Percentiles rank a stretch among this genome's conserved stretches.
Conservation (phyloP, 2,797 vertebrate genomes). For the Poeciliopsis infans region DNA sequence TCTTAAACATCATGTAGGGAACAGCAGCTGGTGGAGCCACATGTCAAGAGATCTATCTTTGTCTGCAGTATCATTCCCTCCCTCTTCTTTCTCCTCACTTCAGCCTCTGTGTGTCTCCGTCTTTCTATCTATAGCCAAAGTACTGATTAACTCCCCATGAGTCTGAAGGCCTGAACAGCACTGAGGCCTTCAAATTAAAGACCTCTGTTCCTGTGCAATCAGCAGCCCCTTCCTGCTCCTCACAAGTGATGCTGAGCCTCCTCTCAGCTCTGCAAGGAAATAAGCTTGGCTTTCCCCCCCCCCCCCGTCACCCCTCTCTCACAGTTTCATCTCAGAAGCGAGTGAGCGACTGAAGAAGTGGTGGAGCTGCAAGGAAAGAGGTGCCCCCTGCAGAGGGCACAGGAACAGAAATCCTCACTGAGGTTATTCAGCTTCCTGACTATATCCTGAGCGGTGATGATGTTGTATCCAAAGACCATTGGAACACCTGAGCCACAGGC, state of each 20-base stretch:
- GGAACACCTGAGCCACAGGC: background rate
- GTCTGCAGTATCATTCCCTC: slow-evolving; percentile 15
- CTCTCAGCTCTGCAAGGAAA: slow-evolving; percentile 26
- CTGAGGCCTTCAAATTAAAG: slow-evolving; percentile 64
- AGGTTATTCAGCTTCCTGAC: slow-evolving; percentile 28
- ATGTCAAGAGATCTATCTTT: background rate
- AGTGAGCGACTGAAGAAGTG: slow-evolving; percentile 10
- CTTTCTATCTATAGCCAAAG: slow-evolving; percentile 64
- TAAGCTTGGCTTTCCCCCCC: background rate
- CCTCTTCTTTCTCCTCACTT: slow-evolving; percentile 24
- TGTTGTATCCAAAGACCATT: slow-evolving; percentile 2
- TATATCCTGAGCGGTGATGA: slow-evolving; percentile 3
- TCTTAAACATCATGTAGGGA: slow-evolving; percentile 5
- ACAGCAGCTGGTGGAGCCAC: background rate
- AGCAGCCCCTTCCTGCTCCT: slow-evolving; percentile 63
- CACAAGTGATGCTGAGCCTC: slow-evolving; percentile 36
- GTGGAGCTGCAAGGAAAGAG: slow-evolving; percentile 11
- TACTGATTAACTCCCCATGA: slow-evolving; percentile 79
- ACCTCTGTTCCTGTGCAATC: slow-evolving; percentile 71
- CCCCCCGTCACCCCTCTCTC: background rate
- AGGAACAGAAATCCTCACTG: slow-evolving; percentile 27
- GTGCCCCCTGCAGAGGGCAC: slow-evolving; percentile 23
- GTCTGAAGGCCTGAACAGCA: slow-evolving; percentile 53
- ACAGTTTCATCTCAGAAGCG: slow-evolving; percentile 5
- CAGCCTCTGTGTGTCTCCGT: slow-evolving; percentile 39